Conservation (phyloP, 2,113 vertebrate genomes). For the Sapayoa aenigma region DNA sequence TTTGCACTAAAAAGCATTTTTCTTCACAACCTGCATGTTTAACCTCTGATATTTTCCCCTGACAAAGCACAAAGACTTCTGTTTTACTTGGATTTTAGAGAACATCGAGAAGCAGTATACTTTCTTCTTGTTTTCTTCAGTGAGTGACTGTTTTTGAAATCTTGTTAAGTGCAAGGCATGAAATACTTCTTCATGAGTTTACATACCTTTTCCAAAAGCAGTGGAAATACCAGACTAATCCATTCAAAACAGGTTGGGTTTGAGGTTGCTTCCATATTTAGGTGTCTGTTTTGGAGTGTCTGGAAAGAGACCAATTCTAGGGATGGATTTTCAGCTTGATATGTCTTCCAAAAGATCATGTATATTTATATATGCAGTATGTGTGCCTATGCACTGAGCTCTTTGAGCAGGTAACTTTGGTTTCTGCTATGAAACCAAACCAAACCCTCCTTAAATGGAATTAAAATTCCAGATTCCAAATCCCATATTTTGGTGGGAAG, state of each 20-base stretch:
- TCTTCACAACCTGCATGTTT: not conserved
- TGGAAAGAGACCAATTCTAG: not conserved
- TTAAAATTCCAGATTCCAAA: not conserved
- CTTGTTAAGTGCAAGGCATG: not conserved
- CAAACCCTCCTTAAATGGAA: not conserved
- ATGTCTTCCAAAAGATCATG: not conserved
- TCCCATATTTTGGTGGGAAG: not conserved
- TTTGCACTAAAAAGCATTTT: not conserved
- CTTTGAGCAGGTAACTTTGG: not conserved
- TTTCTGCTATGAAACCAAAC: not conserved
- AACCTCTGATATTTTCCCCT: not conserved
- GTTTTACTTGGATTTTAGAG: not conserved
- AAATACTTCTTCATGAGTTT: not conserved
- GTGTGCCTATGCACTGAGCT: not conserved
- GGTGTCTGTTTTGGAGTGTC: not conserved
- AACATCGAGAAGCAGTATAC: not conserved
- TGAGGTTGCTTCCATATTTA: not conserved
- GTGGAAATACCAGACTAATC: not conserved
- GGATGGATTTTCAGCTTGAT: not conserved
- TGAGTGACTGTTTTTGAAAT: not conserved
- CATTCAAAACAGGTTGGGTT: not conserved
- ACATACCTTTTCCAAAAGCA: not conserved
- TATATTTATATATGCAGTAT: not conserved
- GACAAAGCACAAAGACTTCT: not conserved
- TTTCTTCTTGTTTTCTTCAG: not conserved